These are phyloP conservation scores for Xestia c-nigrum DNA, from an alignment of 2,888 invertebrate species.

Conservation along the genomic window DNA sequence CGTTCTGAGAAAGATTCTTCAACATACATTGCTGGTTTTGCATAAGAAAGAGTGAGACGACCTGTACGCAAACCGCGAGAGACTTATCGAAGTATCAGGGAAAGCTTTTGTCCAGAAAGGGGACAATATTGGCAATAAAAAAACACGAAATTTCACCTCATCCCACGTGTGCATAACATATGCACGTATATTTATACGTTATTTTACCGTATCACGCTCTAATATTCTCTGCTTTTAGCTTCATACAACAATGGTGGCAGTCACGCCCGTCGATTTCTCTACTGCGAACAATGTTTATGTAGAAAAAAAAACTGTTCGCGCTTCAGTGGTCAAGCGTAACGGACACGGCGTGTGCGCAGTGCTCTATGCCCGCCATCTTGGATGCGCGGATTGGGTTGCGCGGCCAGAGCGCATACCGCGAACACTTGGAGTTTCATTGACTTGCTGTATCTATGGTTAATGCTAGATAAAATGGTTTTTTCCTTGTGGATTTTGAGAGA, in stretches of 20 bases:
- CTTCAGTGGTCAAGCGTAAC: constrained; percentile 84
- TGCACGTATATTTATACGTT: constrained; percentile 73
- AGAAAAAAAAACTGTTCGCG: constrained; percentile 86
- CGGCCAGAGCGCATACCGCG: constrained; percentile 72
- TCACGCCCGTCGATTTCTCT: constrained; percentile 90
- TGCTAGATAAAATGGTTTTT: constrained; percentile 8
- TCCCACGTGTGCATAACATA: constrained; percentile 28
- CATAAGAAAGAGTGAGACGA: neutral
- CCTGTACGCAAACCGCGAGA: neutral
- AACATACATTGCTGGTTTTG: neutral
- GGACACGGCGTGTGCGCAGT: constrained; percentile 88
- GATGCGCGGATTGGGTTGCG: constrained; percentile 88
- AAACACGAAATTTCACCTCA: constrained; percentile 51
- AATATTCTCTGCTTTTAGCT: constrained; percentile 86
- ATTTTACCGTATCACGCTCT: constrained; percentile 88
- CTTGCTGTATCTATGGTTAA: constrained; percentile 50
- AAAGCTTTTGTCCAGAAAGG: neutral
- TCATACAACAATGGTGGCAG: constrained; percentile 87
- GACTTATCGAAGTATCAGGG: neutral
- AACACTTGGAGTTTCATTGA: constrained; percentile 72
- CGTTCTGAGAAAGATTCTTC: neutral
- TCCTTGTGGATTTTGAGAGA: neutral
- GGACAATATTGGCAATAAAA: neutral
- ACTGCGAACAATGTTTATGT: constrained; percentile 89
- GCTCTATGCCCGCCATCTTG: constrained; percentile 88